Conservation (phyloP, 2,113 vertebrate genomes). For the Theristicus caerulescens region DNA sequence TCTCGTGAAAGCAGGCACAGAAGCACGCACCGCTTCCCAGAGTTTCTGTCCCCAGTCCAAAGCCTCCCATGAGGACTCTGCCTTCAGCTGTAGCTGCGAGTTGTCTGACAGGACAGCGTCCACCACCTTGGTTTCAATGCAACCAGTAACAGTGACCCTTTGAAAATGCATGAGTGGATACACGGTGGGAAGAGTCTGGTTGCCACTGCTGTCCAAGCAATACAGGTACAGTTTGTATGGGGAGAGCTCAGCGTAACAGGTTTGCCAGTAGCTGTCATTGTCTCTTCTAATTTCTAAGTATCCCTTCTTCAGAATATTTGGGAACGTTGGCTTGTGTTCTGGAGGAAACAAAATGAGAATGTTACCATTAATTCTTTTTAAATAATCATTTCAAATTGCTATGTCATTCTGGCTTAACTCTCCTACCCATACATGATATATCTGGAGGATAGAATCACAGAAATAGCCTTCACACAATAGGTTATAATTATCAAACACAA, state of each 20-base stretch:
- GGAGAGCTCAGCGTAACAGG: constrained; percentile 90
- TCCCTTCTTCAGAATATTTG: constrained; percentile 90
- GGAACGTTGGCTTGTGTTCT: constrained; percentile 83
- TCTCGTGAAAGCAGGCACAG: constrained; percentile 63
- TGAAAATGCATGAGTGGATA: constrained; percentile 91
- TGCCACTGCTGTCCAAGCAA: constrained; percentile 88
- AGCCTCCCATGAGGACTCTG: constrained; percentile 88
- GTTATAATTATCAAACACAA: neutral
- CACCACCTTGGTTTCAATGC: constrained; percentile 84
- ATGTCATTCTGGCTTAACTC: neutral
- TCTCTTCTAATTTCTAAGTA: constrained; percentile 88
- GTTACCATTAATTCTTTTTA: neutral
- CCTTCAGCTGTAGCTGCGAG: constrained; percentile 87
- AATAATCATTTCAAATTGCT: neutral
- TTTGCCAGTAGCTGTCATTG: constrained; percentile 85
- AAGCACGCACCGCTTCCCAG: constrained; percentile 84
- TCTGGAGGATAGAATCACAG: neutral
- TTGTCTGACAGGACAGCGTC: constrained; percentile 88
- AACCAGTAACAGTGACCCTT: constrained; percentile 81
- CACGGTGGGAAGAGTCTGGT: constrained; percentile 83
- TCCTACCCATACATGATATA: neutral
- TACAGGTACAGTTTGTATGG: constrained; percentile 88
- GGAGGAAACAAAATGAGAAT: constrained; percentile 36
- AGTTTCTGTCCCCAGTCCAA: constrained; percentile 90
- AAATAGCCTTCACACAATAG: neutral